Percentiles rank a stretch among this genome's conserved stretches.
Evolutionary conservation across 2,888 invertebrate species (phyloP).

Genomic region (Polydrusus cervinus): DNA sequence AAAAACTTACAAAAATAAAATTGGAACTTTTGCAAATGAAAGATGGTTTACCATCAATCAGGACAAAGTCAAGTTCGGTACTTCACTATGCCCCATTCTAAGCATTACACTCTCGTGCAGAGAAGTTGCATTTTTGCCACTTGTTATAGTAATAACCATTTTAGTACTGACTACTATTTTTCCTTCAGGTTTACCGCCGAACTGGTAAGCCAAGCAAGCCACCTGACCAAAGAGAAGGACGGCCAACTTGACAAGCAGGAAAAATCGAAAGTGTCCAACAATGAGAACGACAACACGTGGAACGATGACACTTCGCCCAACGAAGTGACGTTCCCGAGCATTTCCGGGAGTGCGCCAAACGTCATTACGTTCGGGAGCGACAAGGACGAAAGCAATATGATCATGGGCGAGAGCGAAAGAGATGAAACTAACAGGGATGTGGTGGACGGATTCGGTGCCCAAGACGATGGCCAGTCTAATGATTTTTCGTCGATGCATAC

Average conservation of each 20-base stretch:
- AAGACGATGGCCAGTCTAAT: slow-evolving; percentile 61
- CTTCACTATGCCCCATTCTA: too few relatives aligned
- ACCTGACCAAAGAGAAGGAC: slow-evolving; percentile 72
- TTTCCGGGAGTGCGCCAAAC: slow-evolving; percentile 84
- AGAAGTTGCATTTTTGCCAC: too few relatives aligned
- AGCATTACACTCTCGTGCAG: too few relatives aligned
- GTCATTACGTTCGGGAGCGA: slow-evolving; percentile 81
- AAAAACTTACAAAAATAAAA: too few relatives aligned
- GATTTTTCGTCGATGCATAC: slow-evolving; percentile 73
- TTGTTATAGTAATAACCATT: too few relatives aligned
- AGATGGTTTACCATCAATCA: too few relatives aligned
- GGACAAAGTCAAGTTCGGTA: too few relatives aligned
- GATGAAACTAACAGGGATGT: slow-evolving; percentile 56
- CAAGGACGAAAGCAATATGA: slow-evolving; percentile 55
- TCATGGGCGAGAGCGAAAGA: slow-evolving; percentile 76
- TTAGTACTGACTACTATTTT: neutral
- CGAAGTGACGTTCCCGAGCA: slow-evolving; percentile 87
- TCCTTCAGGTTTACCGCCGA: slow-evolving; percentile 74
- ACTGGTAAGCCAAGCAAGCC: slow-evolving; percentile 78
- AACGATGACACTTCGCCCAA: slow-evolving; percentile 86
- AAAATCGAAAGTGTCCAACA: slow-evolving; percentile 64
- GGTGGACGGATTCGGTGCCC: slow-evolving; percentile 41
- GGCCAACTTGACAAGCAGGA: slow-evolving; percentile 54
- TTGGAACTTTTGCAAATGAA: too few relatives aligned
- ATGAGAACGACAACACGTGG: slow-evolving; percentile 82